phyloP scores from a whole-genome alignment of 2,888 invertebrate species.

The Dermolepida albohirtum region DNA sequence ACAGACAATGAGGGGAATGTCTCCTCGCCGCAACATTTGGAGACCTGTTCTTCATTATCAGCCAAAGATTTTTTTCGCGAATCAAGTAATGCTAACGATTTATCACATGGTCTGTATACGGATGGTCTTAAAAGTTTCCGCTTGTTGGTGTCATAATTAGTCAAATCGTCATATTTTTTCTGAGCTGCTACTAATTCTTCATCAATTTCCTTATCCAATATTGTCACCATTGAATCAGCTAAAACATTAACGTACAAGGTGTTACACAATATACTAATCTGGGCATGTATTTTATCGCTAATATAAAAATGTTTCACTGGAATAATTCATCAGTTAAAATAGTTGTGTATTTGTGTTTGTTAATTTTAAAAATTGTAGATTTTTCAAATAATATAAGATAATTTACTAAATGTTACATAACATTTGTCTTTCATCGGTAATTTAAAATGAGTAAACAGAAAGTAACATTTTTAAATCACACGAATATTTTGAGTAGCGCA shows the following conservation, averaged over 20 bases:
- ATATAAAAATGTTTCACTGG: too few species aligned
- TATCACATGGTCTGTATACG: constrained; percentile 46
- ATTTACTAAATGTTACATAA: too few species aligned
- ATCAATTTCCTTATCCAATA: constrained; percentile 45
- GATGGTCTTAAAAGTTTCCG: constrained; percentile 49
- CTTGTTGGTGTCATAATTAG: constrained; percentile 30
- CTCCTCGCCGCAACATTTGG: constrained; percentile 8
- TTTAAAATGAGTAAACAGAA: too few species aligned
- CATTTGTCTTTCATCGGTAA: too few species aligned
- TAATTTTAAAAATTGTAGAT: too few species aligned
- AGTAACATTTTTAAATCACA: too few species aligned
- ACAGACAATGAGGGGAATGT: constrained; percentile 14
- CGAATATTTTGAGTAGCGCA: too few species aligned
- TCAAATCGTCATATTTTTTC: constrained; percentile 49
- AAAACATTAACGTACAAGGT: neutral
- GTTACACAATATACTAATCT: neutral
- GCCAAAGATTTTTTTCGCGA: neutral
- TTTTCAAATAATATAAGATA: too few species aligned
- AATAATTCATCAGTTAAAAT: too few species aligned
- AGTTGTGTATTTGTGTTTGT: too few species aligned
- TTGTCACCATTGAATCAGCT: neutral
- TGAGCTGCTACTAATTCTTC: constrained; percentile 53
- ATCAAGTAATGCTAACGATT: constrained; percentile 8
- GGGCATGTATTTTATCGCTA: too few species aligned
- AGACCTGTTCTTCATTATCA: neutral